These are phyloP conservation scores for Eidolon helvum DNA, from an alignment of 2,113 vertebrate genomes.

Conservation along the genomic window DNA sequence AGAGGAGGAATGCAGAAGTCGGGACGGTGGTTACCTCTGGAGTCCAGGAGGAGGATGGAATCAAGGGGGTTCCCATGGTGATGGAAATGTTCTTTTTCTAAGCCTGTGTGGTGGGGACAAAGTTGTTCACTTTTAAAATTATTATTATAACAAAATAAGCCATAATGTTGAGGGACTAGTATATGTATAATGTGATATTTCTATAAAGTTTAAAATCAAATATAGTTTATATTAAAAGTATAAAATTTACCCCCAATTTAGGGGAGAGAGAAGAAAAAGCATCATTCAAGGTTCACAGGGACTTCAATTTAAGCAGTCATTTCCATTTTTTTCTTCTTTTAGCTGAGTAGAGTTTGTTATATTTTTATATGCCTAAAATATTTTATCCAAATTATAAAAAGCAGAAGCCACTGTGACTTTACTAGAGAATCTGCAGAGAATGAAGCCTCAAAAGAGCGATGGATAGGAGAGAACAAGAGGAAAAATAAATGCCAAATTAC, in stretches of 20 bases:
- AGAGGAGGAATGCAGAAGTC: background rate
- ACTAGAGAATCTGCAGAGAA: background rate
- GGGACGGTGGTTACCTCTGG: background rate
- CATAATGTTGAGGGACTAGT: background rate
- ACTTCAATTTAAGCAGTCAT: background rate
- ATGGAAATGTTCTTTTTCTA: background rate
- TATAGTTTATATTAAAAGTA: background rate
- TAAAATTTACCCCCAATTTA: background rate
- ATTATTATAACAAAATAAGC: background rate
- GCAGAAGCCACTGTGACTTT: background rate
- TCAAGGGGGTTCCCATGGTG: too few species aligned
- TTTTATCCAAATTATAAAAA: background rate
- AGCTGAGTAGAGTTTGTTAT: background rate
- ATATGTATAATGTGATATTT: background rate
- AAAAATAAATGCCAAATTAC: background rate
- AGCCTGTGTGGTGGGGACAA: background rate
- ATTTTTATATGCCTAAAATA: background rate
- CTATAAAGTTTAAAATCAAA: background rate
- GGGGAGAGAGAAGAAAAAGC: background rate
- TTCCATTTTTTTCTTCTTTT: background rate
- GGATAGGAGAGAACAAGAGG: background rate
- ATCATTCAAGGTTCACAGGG: background rate
- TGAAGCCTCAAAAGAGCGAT: background rate
- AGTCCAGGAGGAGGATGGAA: too few species aligned
- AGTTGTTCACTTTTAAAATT: background rate